Conservation (phyloP, 2,888 invertebrate species). For the Microctonus aethiopoides region DNA sequence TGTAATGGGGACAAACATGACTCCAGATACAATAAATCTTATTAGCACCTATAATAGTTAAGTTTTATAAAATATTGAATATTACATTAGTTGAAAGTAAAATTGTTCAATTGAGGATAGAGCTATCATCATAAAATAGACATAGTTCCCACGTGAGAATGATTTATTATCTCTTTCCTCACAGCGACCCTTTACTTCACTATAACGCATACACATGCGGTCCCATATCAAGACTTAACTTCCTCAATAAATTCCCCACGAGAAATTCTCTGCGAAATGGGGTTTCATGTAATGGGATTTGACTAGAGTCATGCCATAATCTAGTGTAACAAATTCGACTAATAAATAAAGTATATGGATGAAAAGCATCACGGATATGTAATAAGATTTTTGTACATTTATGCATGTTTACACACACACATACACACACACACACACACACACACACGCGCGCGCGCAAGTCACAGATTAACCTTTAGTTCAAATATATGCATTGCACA, state of each 20-base stretch:
- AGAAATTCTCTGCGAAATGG: constrained; percentile 20
- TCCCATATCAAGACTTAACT: constrained; percentile 13
- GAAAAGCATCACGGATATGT: no score
- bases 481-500: no score
- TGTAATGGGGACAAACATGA: no score
- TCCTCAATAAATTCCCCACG: constrained; percentile 29
- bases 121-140: constrained; percentile 1
- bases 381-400: no score
- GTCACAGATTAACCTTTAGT: no score
- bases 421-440: no score
- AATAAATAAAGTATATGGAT: no score
- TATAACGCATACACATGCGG: constrained; percentile 8
- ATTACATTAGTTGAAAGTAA: background rate
- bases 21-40: no score
- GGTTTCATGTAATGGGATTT: constrained; percentile 16
- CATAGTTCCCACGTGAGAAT: constrained; percentile 26
- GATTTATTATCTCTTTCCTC: constrained; percentile 28
- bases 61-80: background rate
- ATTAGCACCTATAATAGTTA: no score
- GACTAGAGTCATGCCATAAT: constrained; percentile 33
- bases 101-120: no score
- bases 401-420: no score
- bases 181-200: background rate
- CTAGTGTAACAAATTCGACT: constrained; percentile 2
- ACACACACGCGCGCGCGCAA: no score